These are phyloP conservation scores for Papilio xuthus DNA, from an alignment of 1,140 invertebrate genomes.

Conservation along the genomic window DNA sequence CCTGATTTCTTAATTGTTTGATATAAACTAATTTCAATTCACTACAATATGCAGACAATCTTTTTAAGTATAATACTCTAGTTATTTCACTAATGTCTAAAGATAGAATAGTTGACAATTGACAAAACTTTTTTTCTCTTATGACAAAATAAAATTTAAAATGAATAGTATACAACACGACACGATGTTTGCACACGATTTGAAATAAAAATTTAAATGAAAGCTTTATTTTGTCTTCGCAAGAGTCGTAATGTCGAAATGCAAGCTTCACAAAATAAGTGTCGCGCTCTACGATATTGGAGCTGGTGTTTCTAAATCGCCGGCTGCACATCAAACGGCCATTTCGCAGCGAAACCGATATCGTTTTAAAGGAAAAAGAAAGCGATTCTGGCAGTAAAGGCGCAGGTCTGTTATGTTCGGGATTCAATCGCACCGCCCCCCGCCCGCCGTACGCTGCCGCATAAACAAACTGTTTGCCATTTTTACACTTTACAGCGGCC, in stretches of 20 bases:
- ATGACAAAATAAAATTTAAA: no score
- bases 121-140: no score
- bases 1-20: no score
- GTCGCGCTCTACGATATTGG: neutral
- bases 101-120: no score
- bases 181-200: neutral
- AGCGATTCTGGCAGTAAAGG: conserved; percentile 50
- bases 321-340: conserved; percentile 19
- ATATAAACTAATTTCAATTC: no score
- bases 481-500: conserved; percentile 73
- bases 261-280: conserved; percentile 10
- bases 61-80: no score
- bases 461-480: conserved; percentile 75
- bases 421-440: conserved; percentile 49
- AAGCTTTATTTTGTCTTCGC: neutral
- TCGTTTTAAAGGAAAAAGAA: conserved; percentile 43
- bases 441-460: conserved; percentile 49
- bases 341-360: conserved; percentile 16
- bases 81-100: no score
- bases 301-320: neutral
- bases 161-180: no score
- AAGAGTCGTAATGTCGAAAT: neutral
- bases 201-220: neutral
- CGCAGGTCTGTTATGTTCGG: conserved; percentile 52
- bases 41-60: no score